Percentiles rank a stretch among this genome's conserved stretches.
Evolutionary conservation across 2,113 vertebrate genomes (phyloP).

Genomic region (Hydrochoerus hydrochaeris): DNA sequence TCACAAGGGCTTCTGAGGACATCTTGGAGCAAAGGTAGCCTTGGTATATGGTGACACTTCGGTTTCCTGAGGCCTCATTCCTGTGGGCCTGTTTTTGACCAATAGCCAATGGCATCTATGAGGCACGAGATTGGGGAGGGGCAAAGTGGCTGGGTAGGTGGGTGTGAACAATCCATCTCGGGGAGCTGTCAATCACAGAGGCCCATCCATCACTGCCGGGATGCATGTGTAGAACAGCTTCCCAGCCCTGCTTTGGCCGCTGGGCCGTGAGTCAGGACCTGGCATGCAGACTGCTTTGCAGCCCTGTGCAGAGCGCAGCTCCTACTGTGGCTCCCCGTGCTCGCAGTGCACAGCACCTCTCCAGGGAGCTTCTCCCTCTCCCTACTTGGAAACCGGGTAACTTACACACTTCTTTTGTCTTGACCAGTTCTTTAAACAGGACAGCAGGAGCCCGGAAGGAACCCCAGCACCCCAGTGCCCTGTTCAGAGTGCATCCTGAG

Average conservation of each 20-base stretch:
- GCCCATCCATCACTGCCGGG: not conserved
- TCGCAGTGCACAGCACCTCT: not conserved
- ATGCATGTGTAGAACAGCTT: not conserved
- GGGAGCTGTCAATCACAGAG: not conserved
- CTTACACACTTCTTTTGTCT: not conserved
- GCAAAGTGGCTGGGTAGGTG: not conserved
- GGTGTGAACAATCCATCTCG: not conserved
- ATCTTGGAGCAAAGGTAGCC: not conserved
- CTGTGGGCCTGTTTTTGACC: not conserved
- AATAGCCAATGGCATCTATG: not conserved
- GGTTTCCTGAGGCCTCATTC: conserved; percentile 15
- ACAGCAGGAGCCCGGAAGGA: not conserved
- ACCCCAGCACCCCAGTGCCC: not conserved
- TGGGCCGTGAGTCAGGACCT: not conserved
- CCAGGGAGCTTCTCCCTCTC: not conserved
- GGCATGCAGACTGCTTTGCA: not conserved
- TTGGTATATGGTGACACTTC: not conserved
- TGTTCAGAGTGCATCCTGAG: not conserved
- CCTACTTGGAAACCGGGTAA: not conserved
- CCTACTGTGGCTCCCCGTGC: not conserved
- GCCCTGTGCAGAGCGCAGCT: not conserved
- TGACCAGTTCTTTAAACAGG: not conserved
- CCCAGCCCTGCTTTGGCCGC: not conserved
- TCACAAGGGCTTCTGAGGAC: not conserved
- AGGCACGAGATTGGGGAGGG: not conserved